Evolutionary conservation across 1,140 invertebrate species (phyloP), one percentile per base, ranked within the genome.

Genomic region (Pseudoatta argentina): DNA sequence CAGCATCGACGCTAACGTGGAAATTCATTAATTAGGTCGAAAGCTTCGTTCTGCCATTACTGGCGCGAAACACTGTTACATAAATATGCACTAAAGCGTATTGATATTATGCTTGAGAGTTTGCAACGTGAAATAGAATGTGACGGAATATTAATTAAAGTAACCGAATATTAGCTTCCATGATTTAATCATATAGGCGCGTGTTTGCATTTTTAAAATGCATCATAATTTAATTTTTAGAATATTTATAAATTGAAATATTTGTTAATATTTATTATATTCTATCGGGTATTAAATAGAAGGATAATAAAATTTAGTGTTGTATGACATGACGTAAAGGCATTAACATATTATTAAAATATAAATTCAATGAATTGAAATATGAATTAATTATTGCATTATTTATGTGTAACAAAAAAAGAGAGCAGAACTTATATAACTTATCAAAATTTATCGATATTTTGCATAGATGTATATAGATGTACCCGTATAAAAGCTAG

Each of bases 21-120:
- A 82, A 82, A 82, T 82, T 82, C 73, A 82, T 82, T 82, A 82
- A 61, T 82, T 73, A 73, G 55, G 8, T 61, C 18, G 53, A 73
- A 59, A 82, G 67, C 79, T 82, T 61, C 55, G 34, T 59, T 59
- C 18, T 73, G 53, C 48, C 39, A 59, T 44, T 61, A 24, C 10
- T 69, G 55, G 12, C 44, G 61, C 27, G 61, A 79, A 21, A 16
- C 27, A 61, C 34, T 73, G n/a, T 82, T 82, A 82, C 66, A 72
- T 72, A 79, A 79, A 79, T 67, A 21, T 66, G 48, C 44, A 69
- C 30, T 69, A 82, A 73, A 82, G 14, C 53, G 16, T 55, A 73
- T 61, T 44, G 34, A 18, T 72, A 73, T 82, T 72, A 72, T 57
- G 34, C 34, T 72, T 59, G 53, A 82, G 39, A 39, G 30, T 78